Base-by-base conservation (phyloP, 2,797 vertebrate genomes). In the Muscicapa comitata region DNA sequence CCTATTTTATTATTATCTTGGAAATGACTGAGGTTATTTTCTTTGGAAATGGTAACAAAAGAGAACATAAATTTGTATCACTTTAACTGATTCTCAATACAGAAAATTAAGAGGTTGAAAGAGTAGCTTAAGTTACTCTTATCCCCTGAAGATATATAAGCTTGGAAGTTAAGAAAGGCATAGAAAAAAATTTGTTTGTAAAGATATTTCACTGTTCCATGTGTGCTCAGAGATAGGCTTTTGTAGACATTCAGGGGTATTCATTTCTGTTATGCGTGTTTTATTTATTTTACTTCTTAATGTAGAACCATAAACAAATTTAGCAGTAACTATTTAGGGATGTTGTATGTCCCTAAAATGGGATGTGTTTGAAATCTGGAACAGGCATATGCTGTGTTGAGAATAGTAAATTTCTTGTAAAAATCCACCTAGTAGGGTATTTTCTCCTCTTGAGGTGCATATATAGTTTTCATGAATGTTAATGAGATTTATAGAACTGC, bases 401-500 rank as follows among this genome's bases (percentile, higher is more conserved):
- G 94, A 94, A 66, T 53, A 95, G 65, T 43, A 78, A 71, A 84
- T 71, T 73, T 81, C 71, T 87, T 81, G 82, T 93, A 94, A 89
- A 94, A 91, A 94, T 78, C 78, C 88, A 54, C 95, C 66, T 73
- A 91, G 76, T 3, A 24, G 78, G 67, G 66, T 21, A 53, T 84
- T 85, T 85, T 91, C 47, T 90, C 61, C 88, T 95, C 82, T 47
- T 83, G 94, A 93, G 74, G 85, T 87, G 33, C 74, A 92, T 81
- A 85, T 55, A 18, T 10, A 90, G 54, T 74, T 93, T 88, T 95
- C 80, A 66, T 89, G 67, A 94, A 95, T 89, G 79, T 85, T 91
- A 89, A 94, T 54, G 43, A 88, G 58, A 61, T 42, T 75, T 59
- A 48, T 7, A 89, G 88, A 88, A 61, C 55, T 78, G 67, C 29